Conservation (phyloP, 30 jellyfish, hydroid and myxozoan genomes). For the Morbakka virulenta region DNA sequence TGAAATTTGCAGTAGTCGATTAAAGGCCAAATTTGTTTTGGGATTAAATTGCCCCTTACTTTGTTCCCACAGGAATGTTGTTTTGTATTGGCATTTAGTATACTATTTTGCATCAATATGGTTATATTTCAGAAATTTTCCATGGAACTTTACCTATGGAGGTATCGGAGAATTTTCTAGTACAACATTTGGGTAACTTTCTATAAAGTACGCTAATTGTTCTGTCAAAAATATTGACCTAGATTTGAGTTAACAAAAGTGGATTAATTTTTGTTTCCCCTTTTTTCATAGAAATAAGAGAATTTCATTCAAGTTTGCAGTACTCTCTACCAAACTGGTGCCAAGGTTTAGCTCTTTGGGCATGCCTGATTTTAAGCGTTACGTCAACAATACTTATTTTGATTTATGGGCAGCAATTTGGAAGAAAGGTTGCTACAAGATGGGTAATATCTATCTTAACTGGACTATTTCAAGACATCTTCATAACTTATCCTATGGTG, state of each 20-base stretch:
- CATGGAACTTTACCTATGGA: too few relatives aligned
- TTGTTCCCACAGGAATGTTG: too few relatives aligned
- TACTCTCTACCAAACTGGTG: slow-evolving; percentile 88
- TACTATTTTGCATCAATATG: too few relatives aligned
- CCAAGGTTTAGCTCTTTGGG: slow-evolving; percentile 48
- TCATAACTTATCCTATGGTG: slow-evolving; percentile 76
- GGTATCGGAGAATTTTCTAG: too few relatives aligned
- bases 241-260: background rate
- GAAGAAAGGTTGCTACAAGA: slow-evolving; percentile 68
- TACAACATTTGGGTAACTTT: too few relatives aligned
- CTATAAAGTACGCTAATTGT: too few relatives aligned
- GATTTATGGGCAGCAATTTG: slow-evolving; percentile 90
- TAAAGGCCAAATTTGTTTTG: too few relatives aligned
- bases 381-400: slow-evolving; percentile 62
- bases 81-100: too few relatives aligned
- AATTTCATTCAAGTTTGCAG: slow-evolving; percentile 66
- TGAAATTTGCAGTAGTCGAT: too few relatives aligned
- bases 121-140: too few relatives aligned
- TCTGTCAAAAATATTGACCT: background rate
- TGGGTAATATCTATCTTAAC: slow-evolving; percentile 70
- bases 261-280: background rate
- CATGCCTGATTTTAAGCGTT: slow-evolving; percentile 51
- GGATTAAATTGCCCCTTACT: too few relatives aligned
- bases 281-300: slow-evolving; percentile 50
- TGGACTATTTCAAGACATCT: slow-evolving; percentile 81